Evolutionary conservation across 2,113 vertebrate genomes (phyloP).

Genomic region (Megalops atlanticus): DNA sequence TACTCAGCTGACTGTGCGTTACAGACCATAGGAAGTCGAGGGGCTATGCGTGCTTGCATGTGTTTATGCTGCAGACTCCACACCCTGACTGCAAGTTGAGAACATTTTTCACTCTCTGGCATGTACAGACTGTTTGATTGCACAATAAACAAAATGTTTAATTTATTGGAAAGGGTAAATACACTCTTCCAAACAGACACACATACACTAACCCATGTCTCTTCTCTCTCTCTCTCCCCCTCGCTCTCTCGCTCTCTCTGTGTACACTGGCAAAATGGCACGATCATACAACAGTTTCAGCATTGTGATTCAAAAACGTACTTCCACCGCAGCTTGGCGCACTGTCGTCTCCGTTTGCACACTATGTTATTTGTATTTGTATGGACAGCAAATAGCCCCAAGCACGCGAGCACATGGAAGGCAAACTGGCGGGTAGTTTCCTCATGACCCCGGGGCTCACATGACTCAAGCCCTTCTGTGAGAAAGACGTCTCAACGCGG

Average conservation of each 20-base stretch:
- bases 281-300: not conserved
- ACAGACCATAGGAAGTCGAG: not conserved
- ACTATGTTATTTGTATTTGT: not conserved
- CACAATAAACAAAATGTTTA: not conserved
- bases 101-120: not conserved
- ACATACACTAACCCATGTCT: slow-evolving; percentile 32
- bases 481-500: not conserved
- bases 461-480: not conserved
- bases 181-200: not conserved
- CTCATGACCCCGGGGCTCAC: not conserved
- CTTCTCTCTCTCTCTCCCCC: slow-evolving; percentile 42
- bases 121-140: not conserved
- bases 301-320: not conserved
- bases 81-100: not conserved
- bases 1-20: not conserved
- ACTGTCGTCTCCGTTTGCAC: not conserved
- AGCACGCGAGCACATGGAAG: not conserved
- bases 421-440: not conserved
- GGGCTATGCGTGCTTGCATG: not conserved
- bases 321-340: not conserved
- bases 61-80: not conserved
- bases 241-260: slow-evolving; percentile 35
- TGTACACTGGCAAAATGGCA: not conserved
- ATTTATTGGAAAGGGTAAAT: slow-evolving; percentile 6
- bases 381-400: not conserved